Base-by-base conservation (phyloP, 2,797 vertebrate species). In the Balearica regulorum region DNA sequence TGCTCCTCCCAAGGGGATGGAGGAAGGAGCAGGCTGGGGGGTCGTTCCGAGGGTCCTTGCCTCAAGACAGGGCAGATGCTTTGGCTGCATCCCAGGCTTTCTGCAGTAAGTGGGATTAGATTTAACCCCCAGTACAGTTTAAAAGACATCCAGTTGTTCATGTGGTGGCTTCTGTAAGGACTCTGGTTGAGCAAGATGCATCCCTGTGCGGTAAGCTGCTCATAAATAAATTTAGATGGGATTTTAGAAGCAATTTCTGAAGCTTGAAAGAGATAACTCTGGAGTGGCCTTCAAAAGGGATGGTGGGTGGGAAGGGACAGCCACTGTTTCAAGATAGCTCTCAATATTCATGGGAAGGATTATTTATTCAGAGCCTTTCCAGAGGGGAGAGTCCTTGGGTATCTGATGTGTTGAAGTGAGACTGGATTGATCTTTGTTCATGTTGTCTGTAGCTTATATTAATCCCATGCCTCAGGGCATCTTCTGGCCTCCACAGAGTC, bases 211-310 rank as follows among this genome's bases (percentile, higher is more conserved):
- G 58, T 83, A 83, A 94, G 49, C 18, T 91, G 64, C 55, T 81
- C 79, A 54, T 94, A 95, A 92, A 93, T 94, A 93, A 82, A 85
- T 80, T 64, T 60, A 54, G 37, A 43, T 0, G 3, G 64, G 66
- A 60, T 91, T 97, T 96, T 87, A 91, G 70, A 93, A 75, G 75
- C 76, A 83, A 62, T 95, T 92, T 92, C 61, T 81, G 91, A 92
- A 66, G 49, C 87, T 96, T 87, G 92, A 65, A 75, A 87, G 68
- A 89, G 61, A 77, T 75, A 43, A 17, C 69, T 93, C 75, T 85
- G 78, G 57, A 92, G 69, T 41, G 62, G 92, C 78, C 93, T 96
- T 94, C 90, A 80, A 87, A 93, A 76, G 41, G 69, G 46, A 9
- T 93, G 64, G 64, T 89, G 82, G 61, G 64, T 93, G 87, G 75